Conservation (phyloP, 2,797 vertebrate genomes). For the Danio jaintianensis region DNA sequence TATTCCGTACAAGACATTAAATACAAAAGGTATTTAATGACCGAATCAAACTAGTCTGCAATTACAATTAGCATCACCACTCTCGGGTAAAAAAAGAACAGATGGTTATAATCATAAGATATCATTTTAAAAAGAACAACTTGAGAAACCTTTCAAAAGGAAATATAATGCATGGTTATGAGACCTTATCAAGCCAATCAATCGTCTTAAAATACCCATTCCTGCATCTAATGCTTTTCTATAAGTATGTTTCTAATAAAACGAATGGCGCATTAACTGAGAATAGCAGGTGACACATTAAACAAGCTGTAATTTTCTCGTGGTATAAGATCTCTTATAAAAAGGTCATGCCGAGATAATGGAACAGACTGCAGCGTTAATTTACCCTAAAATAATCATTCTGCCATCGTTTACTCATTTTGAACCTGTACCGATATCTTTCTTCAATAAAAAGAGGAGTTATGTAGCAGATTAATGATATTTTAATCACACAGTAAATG, state of each 20-base stretch:
- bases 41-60: slow-evolving; percentile 8
- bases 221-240: neutral
- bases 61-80: slow-evolving; percentile 30
- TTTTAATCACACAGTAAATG: neutral
- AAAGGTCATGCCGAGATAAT: neutral
- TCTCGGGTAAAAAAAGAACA: neutral
- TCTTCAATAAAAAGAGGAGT: neutral
- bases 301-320: neutral
- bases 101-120: slow-evolving; percentile 11
- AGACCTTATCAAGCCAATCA: neutral
- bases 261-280: neutral
- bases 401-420: neutral
- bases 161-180: neutral
- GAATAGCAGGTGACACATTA: neutral
- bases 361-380: neutral
- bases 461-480: neutral
- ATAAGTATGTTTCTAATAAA: neutral
- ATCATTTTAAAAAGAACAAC: neutral
- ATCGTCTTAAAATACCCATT: neutral
- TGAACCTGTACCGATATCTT: neutral
- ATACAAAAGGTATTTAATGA: slow-evolving; percentile 3
- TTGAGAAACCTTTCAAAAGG: neutral
- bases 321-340: neutral
- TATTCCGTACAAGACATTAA: neutral
- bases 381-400: neutral